phyloP scores from a whole-genome alignment of 2,888 invertebrate genomes.

The Eumerus sabulonum region DNA sequence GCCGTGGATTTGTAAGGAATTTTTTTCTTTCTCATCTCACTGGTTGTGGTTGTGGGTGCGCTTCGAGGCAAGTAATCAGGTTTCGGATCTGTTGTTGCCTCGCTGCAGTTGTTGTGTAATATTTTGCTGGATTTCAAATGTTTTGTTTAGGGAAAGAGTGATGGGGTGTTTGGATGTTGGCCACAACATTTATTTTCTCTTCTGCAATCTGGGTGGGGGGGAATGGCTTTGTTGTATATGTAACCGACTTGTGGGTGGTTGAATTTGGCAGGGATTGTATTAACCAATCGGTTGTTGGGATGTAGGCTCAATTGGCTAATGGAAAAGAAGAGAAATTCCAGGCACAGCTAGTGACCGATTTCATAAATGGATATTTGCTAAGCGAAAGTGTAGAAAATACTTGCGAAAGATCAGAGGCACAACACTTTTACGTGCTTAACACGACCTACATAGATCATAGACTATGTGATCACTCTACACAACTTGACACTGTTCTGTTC shows the following conservation, averaged over 20 bases:
- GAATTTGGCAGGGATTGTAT: background rate
- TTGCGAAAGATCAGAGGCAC: too few species aligned
- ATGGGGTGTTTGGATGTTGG: conserved; percentile 39
- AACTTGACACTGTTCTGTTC: too few species aligned
- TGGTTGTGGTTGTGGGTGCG: conserved; percentile 9
- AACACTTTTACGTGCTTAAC: too few species aligned
- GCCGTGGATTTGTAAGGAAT: conserved; percentile 25
- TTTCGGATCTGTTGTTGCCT: background rate
- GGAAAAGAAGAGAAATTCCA: too few species aligned
- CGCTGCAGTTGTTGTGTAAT: conserved; percentile 24
- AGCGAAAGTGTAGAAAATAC: too few species aligned
- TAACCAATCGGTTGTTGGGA: too few species aligned
- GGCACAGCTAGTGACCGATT: too few species aligned
- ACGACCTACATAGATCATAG: too few species aligned
- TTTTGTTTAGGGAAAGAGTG: background rate
- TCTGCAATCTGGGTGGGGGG: conserved; percentile 37
- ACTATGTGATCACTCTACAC: too few species aligned
- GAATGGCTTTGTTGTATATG: too few species aligned
- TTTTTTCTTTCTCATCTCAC: background rate
- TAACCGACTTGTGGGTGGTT: background rate
- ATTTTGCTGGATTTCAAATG: conserved; percentile 3
- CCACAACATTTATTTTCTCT: conserved; percentile 39
- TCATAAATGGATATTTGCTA: too few species aligned
- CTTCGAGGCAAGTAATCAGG: conserved; percentile 7
- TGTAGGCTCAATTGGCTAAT: too few species aligned